A percentile compares a stretch with the other conserved stretches of the same genome.
Conservation (phyloP, 2,888 invertebrate genomes). For the Chromoteleia sp. region DNA sequence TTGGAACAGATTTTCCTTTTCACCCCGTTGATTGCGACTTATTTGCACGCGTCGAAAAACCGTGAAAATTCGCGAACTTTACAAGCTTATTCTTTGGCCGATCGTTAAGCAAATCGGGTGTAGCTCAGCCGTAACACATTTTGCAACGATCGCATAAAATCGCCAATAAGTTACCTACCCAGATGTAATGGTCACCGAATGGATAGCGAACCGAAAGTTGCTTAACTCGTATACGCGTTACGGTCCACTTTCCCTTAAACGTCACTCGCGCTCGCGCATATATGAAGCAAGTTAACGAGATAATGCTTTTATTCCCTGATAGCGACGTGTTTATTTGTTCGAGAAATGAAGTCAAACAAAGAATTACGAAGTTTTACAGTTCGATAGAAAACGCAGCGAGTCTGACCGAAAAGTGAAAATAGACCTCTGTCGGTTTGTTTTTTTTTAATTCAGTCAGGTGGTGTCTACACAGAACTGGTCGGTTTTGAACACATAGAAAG, state of each 20-base stretch:
- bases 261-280: slow-evolving; percentile 72
- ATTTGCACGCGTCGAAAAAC: slow-evolving; percentile 25
- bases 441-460: no score
- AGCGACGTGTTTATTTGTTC: slow-evolving; percentile 12
- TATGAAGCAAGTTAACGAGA: slow-evolving; percentile 52
- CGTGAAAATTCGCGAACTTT: slow-evolving; percentile 26
- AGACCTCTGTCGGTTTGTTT: no score
- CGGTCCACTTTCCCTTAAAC: slow-evolving; percentile 82
- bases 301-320: slow-evolving; percentile 55
- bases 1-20: slow-evolving; percentile 27
- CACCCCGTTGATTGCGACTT: slow-evolving; percentile 13
- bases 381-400: no score
- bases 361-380: not conserved
- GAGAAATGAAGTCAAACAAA: not conserved
- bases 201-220: slow-evolving; percentile 75
- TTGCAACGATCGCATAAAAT: slow-evolving; percentile 73
- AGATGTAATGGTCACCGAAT: slow-evolving; percentile 70
- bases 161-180: slow-evolving; percentile 71
- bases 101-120: slow-evolving; percentile 61
- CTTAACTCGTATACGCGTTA: slow-evolving; percentile 76
- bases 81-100: slow-evolving; percentile 1
- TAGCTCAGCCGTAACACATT: slow-evolving; percentile 68
- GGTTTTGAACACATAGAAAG: no score
- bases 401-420: no score
- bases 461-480: no score